These are phyloP conservation scores for Caenorhabditis doughertyi DNA, from an alignment of 2,888 invertebrate genomes.

Conservation along the genomic window DNA sequence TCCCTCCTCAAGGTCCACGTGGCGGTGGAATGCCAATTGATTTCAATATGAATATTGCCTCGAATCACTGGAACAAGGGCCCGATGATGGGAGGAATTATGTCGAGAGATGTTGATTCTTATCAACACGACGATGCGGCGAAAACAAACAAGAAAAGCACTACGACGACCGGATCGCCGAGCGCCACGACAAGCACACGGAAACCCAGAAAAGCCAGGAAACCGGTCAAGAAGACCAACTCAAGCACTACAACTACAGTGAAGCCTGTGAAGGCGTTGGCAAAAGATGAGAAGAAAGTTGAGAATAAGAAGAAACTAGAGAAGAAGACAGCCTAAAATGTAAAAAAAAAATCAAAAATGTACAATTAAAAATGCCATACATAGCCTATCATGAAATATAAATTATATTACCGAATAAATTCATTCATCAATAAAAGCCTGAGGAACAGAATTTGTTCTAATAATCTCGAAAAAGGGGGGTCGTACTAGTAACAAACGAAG, in stretches of 20 bases:
- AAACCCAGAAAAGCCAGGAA: slow-evolving; percentile 49
- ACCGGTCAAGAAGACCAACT: slow-evolving; percentile 37
- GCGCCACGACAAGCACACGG: slow-evolving; percentile 26
- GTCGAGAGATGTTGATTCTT: slow-evolving; percentile 62
- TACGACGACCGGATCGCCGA: slow-evolving; percentile 32
- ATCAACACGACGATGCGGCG: slow-evolving; percentile 60
- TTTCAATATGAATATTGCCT: slow-evolving; percentile 59
- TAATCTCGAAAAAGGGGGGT: slow-evolving; percentile 16
- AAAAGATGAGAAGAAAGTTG: neutral
- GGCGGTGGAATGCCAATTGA: slow-evolving; percentile 52
- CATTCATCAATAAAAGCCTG: slow-evolving; percentile 36
- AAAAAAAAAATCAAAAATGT: slow-evolving; percentile 17
- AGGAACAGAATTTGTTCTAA: slow-evolving; percentile 23
- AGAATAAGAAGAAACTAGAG: neutral
- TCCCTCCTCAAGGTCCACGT: slow-evolving; percentile 46
- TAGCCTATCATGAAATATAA: slow-evolving; percentile 7
- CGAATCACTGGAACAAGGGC: slow-evolving; percentile 59
- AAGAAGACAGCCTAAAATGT: slow-evolving; percentile 18
- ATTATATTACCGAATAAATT: slow-evolving; percentile 39
- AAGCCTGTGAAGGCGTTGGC: slow-evolving; percentile 28
- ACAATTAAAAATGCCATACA: slow-evolving; percentile 37
- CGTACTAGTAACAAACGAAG: slow-evolving; percentile 52
- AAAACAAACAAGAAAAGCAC: slow-evolving; percentile 47
- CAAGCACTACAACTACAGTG: slow-evolving; percentile 23
- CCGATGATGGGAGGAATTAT: slow-evolving; percentile 58